These are phyloP conservation scores for Tiliacea citrago DNA, from an alignment of 2,888 invertebrate genomes.

Conservation along the genomic window DNA sequence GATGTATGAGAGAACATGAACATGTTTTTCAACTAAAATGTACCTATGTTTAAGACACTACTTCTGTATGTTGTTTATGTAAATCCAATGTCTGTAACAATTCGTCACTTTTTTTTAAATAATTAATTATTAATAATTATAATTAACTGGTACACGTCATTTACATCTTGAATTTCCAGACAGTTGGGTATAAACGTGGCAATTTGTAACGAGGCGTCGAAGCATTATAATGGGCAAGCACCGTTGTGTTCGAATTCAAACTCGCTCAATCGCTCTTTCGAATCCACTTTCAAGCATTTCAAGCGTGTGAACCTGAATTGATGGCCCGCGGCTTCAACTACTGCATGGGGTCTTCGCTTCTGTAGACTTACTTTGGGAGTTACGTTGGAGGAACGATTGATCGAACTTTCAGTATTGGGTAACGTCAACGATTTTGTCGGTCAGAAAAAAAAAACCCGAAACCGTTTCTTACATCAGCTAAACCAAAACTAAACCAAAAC, in stretches of 20 bases:
- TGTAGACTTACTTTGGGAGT: neutral
- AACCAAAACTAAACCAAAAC: too few relatives aligned
- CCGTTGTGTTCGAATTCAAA: neutral
- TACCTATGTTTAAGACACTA: too few relatives aligned
- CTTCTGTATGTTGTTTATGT: too few relatives aligned
- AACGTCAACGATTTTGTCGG: too few relatives aligned
- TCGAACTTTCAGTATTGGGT: too few relatives aligned
- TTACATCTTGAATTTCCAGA: conserved; percentile 1
- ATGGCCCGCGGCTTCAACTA: neutral
- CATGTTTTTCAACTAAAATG: too few relatives aligned
- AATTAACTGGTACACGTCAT: neutral
- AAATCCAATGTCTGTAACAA: too few relatives aligned
- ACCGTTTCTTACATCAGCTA: too few relatives aligned
- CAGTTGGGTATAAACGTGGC: neutral
- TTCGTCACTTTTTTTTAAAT: too few relatives aligned
- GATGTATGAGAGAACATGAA: too few relatives aligned
- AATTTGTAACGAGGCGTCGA: neutral
- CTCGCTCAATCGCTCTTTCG: neutral
- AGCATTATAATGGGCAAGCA: neutral
- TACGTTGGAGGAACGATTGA: too few relatives aligned
- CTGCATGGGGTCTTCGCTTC: neutral
- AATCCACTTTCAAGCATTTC: neutral
- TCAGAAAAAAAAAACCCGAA: too few relatives aligned
- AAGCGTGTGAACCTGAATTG: conserved; percentile 1
- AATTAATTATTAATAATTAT: neutral